Evolutionary conservation across 2,797 vertebrate species (phyloP).

Genomic region (Pseudochirops cupreus): DNA sequence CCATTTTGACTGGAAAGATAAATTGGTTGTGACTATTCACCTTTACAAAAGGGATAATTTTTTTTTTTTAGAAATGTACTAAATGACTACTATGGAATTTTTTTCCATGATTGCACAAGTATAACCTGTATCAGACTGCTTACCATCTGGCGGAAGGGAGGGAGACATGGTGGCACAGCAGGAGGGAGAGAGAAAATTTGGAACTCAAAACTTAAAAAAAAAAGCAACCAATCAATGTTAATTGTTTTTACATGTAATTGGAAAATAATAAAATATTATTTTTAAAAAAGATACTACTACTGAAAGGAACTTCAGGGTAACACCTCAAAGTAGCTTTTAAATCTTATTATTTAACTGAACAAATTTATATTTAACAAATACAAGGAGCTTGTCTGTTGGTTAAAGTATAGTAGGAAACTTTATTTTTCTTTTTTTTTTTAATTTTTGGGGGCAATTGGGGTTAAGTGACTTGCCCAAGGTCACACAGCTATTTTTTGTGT

Average conservation of each 20-base stretch:
- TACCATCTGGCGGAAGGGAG: not conserved
- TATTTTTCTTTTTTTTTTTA: too few relatives aligned
- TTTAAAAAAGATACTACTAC: not conserved
- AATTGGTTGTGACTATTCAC: not conserved
- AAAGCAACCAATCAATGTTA: not conserved
- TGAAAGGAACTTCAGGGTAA: too few relatives aligned
- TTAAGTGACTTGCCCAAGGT: too few relatives aligned
- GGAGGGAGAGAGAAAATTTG: not conserved
- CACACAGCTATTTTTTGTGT: too few relatives aligned
- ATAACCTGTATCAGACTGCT: not conserved
- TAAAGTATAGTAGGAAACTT: not conserved
- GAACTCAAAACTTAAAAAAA: not conserved
- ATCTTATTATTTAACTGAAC: not conserved
- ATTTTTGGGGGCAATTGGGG: too few relatives aligned
- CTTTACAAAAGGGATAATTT: not conserved
- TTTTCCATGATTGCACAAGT: not conserved
- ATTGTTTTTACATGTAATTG: not conserved
- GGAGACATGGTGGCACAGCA: too few relatives aligned
- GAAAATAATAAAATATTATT: not conserved
- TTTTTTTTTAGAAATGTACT: not conserved
- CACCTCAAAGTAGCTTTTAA: not conserved
- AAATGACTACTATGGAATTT: not conserved
- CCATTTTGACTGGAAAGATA: not conserved
- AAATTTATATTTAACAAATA: not conserved
- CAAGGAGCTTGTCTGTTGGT: not conserved